Conservation (phyloP, 2,888 invertebrate genomes). For the Lepidocyrtoides sp. region DNA sequence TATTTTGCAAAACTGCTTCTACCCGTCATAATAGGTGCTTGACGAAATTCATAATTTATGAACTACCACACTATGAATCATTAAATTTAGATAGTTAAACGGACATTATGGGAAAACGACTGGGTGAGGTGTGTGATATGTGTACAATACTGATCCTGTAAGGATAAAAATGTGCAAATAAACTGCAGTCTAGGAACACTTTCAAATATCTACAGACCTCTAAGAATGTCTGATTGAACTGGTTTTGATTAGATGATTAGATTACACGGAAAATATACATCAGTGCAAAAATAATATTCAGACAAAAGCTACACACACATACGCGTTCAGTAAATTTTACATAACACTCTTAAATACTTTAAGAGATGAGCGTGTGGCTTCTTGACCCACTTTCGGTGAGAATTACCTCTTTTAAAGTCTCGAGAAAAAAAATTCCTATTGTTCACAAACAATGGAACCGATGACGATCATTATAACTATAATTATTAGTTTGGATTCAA, state of each 20-base stretch:
- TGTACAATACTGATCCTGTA: neutral
- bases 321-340: neutral
- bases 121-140: neutral
- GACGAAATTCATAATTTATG: too few species aligned
- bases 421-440: constrained; percentile 63
- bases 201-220: neutral
- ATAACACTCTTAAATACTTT: neutral
- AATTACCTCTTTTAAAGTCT: constrained; percentile 43
- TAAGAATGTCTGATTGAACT: constrained; percentile 60
- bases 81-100: too few species aligned
- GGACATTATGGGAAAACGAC: constrained; percentile 30
- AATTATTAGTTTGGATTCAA: constrained; percentile 35
- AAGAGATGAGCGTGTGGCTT: constrained; percentile 25
- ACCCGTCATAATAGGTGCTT: too few species aligned
- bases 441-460: constrained; percentile 67
- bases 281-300: neutral
- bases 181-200: neutral
- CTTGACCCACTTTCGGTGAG: constrained; percentile 73
- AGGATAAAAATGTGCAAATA: constrained; percentile 32
- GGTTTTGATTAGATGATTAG: constrained; percentile 54
- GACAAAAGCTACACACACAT: neutral
- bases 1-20: neutral
- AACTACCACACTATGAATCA: too few species aligned
- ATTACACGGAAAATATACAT: neutral
- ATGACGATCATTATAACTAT: constrained; percentile 40